Base-by-base conservation (phyloP, 2,888 invertebrate genomes). In the Parnassius orleans region DNA sequence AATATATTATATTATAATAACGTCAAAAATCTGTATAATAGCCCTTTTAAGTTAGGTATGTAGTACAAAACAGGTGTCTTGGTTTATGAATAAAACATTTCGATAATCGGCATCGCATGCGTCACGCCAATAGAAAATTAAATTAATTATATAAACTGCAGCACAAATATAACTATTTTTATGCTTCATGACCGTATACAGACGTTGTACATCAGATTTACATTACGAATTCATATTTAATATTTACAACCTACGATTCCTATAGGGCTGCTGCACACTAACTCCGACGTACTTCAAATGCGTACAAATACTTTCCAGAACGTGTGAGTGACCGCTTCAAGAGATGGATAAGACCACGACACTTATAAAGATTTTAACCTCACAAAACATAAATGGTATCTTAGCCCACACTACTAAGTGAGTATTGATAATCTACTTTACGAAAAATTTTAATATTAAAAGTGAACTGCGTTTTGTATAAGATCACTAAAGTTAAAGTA, bases 191-290 rank as follows among this genome's bases (percentile, higher is more conserved):
- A 73, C 87, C 90, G 90, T 90, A 90, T 90, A 90, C 90, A 86
- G 83, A 87, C 86, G 83, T 90, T 91, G 90, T 91, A 91, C 90
- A 90, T 89, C 87, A 88, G 89, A 86, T 89, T 89, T 84, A 81
- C 73, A 78, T 84, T 84, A 83, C 76, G 79, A 80, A 78, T 80
- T 84, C 72, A 76, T 82, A 81, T 72, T 77, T 80, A 79, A 74
- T 86, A 86, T 86, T 77, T 86, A 86, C 85, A 86, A 42, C 57
- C 59, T 65, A 60, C 54, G 19, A 53, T 62, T 52, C 52, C 58
- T 53, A 61, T 11, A 53, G n/a, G 19, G 5, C 50, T 53, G 57
- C 47, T 41, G 56, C 47, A 53, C 51, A 53, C 10, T 55, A 44
- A 44, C 43, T 11, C 12, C 46, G 11, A 14, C 48, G 2, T 48